A percentile compares a stretch with the other conserved stretches of the same genome.
Conservation (phyloP, 2,888 invertebrate species). For the Poecilobothrus nobilitatus region DNA sequence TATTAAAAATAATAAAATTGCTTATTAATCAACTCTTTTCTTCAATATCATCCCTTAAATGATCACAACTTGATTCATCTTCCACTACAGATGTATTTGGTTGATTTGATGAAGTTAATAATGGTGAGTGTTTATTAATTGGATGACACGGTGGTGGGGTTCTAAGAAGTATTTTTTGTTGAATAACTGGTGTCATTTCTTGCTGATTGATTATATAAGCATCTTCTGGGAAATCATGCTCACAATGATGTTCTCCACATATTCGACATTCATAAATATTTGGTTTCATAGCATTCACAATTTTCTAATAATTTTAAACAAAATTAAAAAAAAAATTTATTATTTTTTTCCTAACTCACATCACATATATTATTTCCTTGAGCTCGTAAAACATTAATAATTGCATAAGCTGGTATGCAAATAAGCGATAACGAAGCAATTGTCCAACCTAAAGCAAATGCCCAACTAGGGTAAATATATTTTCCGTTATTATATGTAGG, state of each 20-base stretch:
- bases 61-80: conserved; percentile 7
- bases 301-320: conserved; percentile 50
- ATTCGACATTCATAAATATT: conserved; percentile 64
- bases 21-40: background rate
- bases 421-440: conserved; percentile 73
- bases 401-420: conserved; percentile 76
- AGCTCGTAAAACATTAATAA: conserved; percentile 60
- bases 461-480: conserved; percentile 75
- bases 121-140: background rate
- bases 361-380: conserved; percentile 63
- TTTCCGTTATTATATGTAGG: conserved; percentile 74
- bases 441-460: conserved; percentile 77
- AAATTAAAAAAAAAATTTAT: background rate
- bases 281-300: conserved; percentile 64
- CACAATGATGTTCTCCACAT: conserved; percentile 72
- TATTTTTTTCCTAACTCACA: conserved; percentile 49
- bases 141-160: conserved; percentile 22
- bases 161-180: conserved; percentile 22
- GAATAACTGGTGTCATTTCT: conserved; percentile 33
- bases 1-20: background rate
- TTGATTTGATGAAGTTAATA: conserved; percentile 7
- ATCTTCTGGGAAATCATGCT: conserved; percentile 51
- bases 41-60: background rate
- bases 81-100: conserved; percentile 10
- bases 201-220: conserved; percentile 44